Conservation (phyloP, 2,113 vertebrate genomes). For the Cynopterus brachyotis region DNA sequence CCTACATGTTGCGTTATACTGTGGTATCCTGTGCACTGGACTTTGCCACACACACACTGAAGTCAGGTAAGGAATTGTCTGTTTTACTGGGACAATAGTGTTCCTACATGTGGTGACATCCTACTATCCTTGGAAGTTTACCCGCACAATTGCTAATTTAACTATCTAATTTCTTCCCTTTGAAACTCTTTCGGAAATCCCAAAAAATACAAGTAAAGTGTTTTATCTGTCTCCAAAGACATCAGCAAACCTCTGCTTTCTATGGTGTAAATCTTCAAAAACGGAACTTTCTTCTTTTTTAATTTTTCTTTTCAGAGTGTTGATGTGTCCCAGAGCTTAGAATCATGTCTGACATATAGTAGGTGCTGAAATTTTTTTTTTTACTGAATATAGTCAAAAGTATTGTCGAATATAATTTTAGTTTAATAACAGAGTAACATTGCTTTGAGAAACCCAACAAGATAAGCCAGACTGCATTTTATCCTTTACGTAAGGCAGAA, state of each 20-base stretch:
- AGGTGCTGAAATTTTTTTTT: neutral
- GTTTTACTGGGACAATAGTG: neutral
- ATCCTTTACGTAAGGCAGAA: neutral
- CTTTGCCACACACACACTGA: neutral
- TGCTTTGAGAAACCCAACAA: slow-evolving; percentile 58
- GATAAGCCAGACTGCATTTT: neutral
- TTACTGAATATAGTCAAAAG: slow-evolving; percentile 9
- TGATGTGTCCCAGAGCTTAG: neutral
- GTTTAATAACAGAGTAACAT: neutral
- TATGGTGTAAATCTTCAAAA: neutral
- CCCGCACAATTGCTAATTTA: neutral
- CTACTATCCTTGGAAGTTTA: neutral
- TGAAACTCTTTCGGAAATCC: neutral
- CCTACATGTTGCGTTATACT: accelerated
- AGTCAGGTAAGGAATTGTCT: accelerated
- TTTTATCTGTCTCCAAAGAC: slow-evolving; percentile 56
- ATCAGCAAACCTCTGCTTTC: slow-evolving; percentile 46
- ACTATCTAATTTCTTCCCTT: neutral
- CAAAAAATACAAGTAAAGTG: neutral
- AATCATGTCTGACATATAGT: neutral
- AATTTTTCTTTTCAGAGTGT: neutral
- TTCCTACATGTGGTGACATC: neutral
- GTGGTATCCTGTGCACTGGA: accelerated
- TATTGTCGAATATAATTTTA: slow-evolving; percentile 2
- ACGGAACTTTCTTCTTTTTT: neutral